Evolutionary conservation across 1,140 invertebrate species (phyloP), one percentile per base, ranked within the genome.

Genomic region (Melanaphis sacchari): DNA sequence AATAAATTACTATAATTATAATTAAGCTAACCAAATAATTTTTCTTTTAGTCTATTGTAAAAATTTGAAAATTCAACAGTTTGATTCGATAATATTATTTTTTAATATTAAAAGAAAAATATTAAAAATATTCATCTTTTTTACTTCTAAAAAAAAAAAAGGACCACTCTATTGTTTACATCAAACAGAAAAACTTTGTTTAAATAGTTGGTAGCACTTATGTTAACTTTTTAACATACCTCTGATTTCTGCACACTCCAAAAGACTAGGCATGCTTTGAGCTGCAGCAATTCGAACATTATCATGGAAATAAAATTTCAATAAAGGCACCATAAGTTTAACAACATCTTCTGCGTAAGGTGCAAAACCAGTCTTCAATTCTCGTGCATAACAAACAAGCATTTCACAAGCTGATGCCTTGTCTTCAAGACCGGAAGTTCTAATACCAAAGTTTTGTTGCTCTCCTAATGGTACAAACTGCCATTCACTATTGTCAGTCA

Each of bases 251-350:
- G 98, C 99, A 96, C 99, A 99, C 93, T 99, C 98, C 31, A 99
- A 96, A 59, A 99, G 96, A 95, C 97, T 98, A 0, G 99, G 99
- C 93, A 99, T 96, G 94, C 98, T 98, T 95, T 99, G 99, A 0
- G 99, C 98, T 7, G 99, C 99, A 22, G 98, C 98, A 26, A 97
- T 97, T 94, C 98, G 96, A 0, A 99, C 98, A 81, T 98, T 98
- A 96, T 99, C 99, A 94, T 99, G 99, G 96, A 99, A 99, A 95
- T 99, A 99, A 95, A 99, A 99, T 95, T 99, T 99, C 18, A 99
- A 96, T 96, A 99, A 97, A 0, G 99, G 99, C 54, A 99, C 97
- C 98, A 99, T 99, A 84, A 99, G 96, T 94, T 98, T 97, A 0
- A 99, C 98, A 26, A 99, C 98, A 95, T 99, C 97, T 95, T 99